Percentiles rank a stretch among this genome's conserved stretches.
phyloP scores from a whole-genome alignment of 2,888 invertebrate species.

The Hypercompe scribonia region DNA sequence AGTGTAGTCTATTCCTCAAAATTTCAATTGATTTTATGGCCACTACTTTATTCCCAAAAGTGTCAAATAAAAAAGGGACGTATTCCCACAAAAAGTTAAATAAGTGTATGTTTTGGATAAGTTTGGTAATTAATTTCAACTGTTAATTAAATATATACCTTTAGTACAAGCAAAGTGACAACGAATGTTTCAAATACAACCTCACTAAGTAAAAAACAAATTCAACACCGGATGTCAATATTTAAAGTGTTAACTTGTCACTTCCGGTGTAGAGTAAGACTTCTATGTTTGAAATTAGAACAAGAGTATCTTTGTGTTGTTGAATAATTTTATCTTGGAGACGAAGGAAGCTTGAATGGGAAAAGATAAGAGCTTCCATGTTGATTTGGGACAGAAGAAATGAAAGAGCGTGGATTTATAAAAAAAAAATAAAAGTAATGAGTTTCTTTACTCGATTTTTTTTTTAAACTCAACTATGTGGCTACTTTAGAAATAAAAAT shows the following conservation, averaged over 20 bases:
- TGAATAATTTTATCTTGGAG: slow-evolving; percentile 30
- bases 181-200: slow-evolving; percentile 25
- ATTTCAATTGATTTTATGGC: neutral
- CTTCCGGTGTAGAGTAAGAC: slow-evolving; percentile 44
- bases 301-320: slow-evolving; percentile 34
- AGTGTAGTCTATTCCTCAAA: too few species aligned
- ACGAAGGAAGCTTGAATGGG: neutral
- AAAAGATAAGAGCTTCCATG: neutral
- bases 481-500: too few species aligned
- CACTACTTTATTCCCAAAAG: too few species aligned
- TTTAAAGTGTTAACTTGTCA: slow-evolving; percentile 49
- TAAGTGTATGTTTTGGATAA: neutral
- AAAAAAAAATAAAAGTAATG: too few species aligned
- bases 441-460: too few species aligned
- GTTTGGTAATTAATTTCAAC: neutral
- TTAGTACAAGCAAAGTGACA: slow-evolving; percentile 14
- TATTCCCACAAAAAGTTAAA: neutral
- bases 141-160: neutral
- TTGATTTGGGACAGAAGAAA: neutral
- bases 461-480: too few species aligned
- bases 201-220: slow-evolving; percentile 27
- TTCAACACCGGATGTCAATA: slow-evolving; percentile 49
- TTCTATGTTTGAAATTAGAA: slow-evolving; percentile 47
- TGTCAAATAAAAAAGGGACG: neutral
- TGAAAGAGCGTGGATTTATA: neutral